Conservation (phyloP, 2,888 invertebrate species). For the Fissipunctia ypsillon region DNA sequence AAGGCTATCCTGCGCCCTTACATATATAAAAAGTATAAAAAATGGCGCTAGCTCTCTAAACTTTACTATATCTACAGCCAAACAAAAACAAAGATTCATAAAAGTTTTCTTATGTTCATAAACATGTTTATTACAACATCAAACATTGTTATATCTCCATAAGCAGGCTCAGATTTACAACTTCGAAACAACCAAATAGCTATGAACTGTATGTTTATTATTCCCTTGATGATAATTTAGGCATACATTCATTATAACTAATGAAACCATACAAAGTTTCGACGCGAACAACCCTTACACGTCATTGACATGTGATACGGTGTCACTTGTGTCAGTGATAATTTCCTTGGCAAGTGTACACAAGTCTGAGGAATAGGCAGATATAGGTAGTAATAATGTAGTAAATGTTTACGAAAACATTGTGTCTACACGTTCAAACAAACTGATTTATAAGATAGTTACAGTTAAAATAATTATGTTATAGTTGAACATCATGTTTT, state of each 20-base stretch:
- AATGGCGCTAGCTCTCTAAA: background rate
- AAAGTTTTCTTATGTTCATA: background rate
- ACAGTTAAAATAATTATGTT: too few species aligned
- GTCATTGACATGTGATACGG: constrained; percentile 32
- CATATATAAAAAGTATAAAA: background rate
- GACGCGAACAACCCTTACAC: constrained; percentile 6
- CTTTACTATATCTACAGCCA: background rate
- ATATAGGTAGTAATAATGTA: background rate
- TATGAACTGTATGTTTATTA: constrained; percentile 38
- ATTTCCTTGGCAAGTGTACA: constrained; percentile 8
- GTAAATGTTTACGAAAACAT: background rate
- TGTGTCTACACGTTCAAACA: background rate
- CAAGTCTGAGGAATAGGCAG: background rate
- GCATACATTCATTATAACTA: constrained; percentile 42
- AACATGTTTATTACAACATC: constrained; percentile 30
- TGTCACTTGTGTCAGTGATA: background rate
- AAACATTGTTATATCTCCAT: constrained; percentile 35
- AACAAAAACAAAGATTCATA: background rate
- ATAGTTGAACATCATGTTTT: too few species aligned
- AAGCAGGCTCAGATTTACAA: constrained; percentile 43
- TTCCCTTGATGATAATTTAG: constrained; percentile 47
- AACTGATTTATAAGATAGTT: too few species aligned
- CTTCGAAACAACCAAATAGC: constrained; percentile 39
- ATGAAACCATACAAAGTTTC: constrained; percentile 46
- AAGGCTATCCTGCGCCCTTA: background rate